A percentile compares a stretch with the other conserved stretches of the same genome.
phyloP scores from a whole-genome alignment of 2,888 invertebrate species.

The Agrilus biguttatus region DNA sequence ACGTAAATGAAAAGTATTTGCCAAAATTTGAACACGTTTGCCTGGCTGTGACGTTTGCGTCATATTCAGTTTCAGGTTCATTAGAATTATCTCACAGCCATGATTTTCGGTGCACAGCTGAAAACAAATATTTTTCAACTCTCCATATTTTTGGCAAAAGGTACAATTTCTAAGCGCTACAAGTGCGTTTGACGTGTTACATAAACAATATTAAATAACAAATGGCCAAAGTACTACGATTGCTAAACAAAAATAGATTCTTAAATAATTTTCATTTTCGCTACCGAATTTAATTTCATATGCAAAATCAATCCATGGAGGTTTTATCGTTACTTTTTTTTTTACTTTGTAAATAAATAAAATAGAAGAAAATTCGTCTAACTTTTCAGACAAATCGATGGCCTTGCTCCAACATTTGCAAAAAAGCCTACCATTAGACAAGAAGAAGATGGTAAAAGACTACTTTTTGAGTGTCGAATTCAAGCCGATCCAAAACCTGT shows the following conservation, averaged over 20 bases:
- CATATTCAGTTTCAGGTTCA: constrained; percentile 15
- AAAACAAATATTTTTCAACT: no score
- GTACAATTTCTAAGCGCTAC: no score
- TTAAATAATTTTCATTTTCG: no score
- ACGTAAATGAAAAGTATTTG: constrained; percentile 14
- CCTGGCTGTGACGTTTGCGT: constrained; percentile 18
- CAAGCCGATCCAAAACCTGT: constrained; percentile 84
- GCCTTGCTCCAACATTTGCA: constrained; percentile 93
- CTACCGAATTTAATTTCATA: neutral
- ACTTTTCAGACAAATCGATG: constrained; percentile 81
- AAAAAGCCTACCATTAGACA: constrained; percentile 95
- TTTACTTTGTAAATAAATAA: neutral
- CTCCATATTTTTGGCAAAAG: no score
- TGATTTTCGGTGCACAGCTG: no score
- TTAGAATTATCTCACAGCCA: neutral
- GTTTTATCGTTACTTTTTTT: no score
- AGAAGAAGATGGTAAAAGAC: constrained; percentile 88
- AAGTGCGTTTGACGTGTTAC: no score
- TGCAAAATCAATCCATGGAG: no score
- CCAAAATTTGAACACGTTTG: constrained; percentile 20
- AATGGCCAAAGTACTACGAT: no score
- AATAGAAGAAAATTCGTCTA: neutral
- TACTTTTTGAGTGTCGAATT: constrained; percentile 88
- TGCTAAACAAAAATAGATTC: no score
- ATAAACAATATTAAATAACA: no score